Evolutionary conservation across 2,797 vertebrate genomes (phyloP).

Genomic region (Glyptemys insculpta): DNA sequence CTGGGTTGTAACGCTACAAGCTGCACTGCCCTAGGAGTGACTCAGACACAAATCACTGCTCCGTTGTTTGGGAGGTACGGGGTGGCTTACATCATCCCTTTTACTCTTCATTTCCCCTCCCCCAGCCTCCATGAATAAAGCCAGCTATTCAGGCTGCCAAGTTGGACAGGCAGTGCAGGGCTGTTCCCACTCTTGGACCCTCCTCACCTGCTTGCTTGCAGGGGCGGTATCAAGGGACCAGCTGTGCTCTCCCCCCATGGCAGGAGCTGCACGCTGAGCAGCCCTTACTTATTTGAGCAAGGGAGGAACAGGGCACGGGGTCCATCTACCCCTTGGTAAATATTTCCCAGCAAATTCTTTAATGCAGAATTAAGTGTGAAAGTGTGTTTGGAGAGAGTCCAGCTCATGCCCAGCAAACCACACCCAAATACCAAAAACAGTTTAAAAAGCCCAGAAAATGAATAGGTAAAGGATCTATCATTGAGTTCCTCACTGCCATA

Average conservation of each 20-base stretch:
- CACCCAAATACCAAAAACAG: fast-evolving
- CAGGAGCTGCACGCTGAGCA: not conserved
- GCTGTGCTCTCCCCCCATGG: not conserved
- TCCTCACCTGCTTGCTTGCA: not conserved
- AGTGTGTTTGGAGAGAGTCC: not conserved
- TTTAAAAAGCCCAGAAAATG: not conserved
- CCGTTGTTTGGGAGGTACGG: not conserved
- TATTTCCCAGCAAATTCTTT: not conserved
- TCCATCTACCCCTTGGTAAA: not conserved
- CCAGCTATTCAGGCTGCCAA: not conserved
- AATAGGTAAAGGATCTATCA: not conserved
- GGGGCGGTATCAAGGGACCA: not conserved
- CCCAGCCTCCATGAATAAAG: not conserved
- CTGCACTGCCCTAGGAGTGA: not conserved
- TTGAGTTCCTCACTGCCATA: not conserved
- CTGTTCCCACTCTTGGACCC: not conserved
- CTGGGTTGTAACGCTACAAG: not conserved
- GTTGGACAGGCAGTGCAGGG: not conserved
- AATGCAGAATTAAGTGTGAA: not conserved
- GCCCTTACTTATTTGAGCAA: not conserved
- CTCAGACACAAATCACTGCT: not conserved
- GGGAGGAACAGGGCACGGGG: not conserved
- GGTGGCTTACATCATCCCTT: not conserved
- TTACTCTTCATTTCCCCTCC: not conserved
- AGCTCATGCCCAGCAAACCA: fast-evolving